phyloP scores from a whole-genome alignment of 2,113 vertebrate species.

The Chaenocephalus aceratus region DNA sequence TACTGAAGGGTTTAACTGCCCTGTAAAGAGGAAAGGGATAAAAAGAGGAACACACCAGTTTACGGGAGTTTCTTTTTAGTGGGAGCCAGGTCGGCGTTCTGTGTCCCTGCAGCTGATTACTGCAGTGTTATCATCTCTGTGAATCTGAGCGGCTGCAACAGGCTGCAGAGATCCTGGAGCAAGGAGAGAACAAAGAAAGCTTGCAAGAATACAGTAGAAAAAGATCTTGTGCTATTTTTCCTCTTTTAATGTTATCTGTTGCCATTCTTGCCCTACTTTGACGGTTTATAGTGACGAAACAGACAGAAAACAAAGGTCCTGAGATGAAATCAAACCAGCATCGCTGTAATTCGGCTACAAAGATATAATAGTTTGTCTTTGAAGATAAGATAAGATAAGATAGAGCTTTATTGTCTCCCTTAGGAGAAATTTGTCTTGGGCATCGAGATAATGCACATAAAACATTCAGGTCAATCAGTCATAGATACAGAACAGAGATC shows the following conservation, averaged over 20 bases:
- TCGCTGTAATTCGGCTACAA: background rate
- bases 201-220: background rate
- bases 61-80: slow-evolving; percentile 46
- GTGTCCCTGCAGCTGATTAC: slow-evolving; percentile 53
- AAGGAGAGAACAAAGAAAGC: background rate
- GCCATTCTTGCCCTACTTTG: background rate
- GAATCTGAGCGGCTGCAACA: slow-evolving; percentile 54
- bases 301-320: background rate
- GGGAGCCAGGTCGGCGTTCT: slow-evolving; percentile 46
- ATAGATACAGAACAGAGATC: too few relatives aligned
- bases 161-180: background rate
- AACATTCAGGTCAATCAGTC: too few relatives aligned
- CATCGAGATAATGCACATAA: too few relatives aligned
- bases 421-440: too few relatives aligned
- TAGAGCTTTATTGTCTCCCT: too few relatives aligned
- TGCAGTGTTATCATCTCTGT: slow-evolving; percentile 34
- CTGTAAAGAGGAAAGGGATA: slow-evolving; percentile 30
- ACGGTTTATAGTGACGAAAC: background rate
- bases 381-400: too few relatives aligned
- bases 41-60: slow-evolving; percentile 13
- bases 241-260: background rate
- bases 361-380: too few relatives aligned
- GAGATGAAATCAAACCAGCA: too few relatives aligned
- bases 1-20: slow-evolving; percentile 35
- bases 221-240: background rate